phyloP scores from a whole-genome alignment of 1,140 invertebrate genomes.

The Archivesica marissinica region DNA sequence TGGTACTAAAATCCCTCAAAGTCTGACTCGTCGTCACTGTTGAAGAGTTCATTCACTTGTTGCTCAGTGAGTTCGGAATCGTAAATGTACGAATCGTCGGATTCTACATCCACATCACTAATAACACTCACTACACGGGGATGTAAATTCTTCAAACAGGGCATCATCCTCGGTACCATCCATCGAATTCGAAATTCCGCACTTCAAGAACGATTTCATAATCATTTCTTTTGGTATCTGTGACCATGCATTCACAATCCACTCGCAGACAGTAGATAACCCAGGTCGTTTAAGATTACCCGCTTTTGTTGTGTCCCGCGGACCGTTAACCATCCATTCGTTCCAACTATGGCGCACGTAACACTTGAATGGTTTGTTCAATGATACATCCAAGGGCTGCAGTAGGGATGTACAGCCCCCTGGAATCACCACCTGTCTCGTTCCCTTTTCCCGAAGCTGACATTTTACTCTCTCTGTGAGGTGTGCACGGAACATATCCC shows the following conservation, averaged over 20 bases:
- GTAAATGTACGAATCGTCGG: background rate
- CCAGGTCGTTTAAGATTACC: conserved; percentile 17
- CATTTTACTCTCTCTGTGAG: conserved; percentile 40
- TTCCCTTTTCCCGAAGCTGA: background rate
- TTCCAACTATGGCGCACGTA: background rate
- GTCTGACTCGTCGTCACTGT: background rate
- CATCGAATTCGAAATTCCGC: conserved; percentile 40
- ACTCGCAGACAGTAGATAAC: conserved; percentile 2
- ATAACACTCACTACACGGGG: background rate
- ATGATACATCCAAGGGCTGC: conserved; percentile 62
- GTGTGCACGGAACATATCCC: conserved; percentile 67
- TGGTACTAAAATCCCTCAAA: conserved; percentile 20
- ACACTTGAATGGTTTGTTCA: conserved; percentile 63
- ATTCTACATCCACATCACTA: background rate
- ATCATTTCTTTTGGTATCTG: conserved; percentile 4
- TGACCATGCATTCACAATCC: conserved; percentile 3
- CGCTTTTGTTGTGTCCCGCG: background rate
- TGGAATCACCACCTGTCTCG: conserved; percentile 53
- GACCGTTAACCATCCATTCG: conserved; percentile 22
- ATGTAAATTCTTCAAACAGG: conserved; percentile 23
- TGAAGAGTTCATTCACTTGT: background rate
- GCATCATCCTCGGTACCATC: background rate
- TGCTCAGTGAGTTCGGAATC: background rate
- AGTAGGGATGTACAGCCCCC: conserved; percentile 61
- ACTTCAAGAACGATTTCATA: conserved; percentile 26